Evolutionary conservation across 2,888 invertebrate genomes (phyloP), one percentile per base, ranked within the genome.

Genomic region (Dolichopus griseipennis): DNA sequence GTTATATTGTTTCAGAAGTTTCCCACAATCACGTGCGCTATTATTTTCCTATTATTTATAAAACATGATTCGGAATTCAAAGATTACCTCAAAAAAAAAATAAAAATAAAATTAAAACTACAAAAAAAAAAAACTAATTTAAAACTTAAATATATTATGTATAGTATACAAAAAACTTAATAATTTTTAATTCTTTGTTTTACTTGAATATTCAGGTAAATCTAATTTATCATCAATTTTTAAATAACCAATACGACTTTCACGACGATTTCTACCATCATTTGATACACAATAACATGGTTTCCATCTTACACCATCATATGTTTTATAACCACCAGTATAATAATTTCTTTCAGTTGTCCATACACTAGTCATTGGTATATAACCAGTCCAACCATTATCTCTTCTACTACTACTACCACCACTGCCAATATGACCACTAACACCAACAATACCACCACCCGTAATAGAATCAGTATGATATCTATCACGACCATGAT

Each of bases 371-470:
- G 73, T 72, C 2, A 76, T 75, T 5, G 81, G 82, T 3, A 78
- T 74, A 70, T 79, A 80, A 65, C 77, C 78, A 3, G 77, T 76
- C 81, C 81, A 81, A 41, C 75, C 77, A 66, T 80, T 80, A 2
- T 73, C 73, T 37, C 75, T 73, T 20, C 76, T 75, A 61, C 76
- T 73, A 22, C 68, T 72, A 5, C 70, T 73, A 5, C 70, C 66
- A 0, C 61, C 68, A 22, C 70, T 69, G 2, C 75, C 77, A 66
- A 79, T 79, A 2, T 73, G 72, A 41, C 75, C 72, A n/a, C 76
- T 75, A 61, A 76, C 73, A 22, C 68, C 72, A 41, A 75, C 72
- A n/a, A 76, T 75, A 61, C 76, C 73, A 22, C 68, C 72, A 77
- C 75, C 69, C 74, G 74, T 64, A 75, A 75, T 0, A 77, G 76